Evolutionary conservation across 1,140 invertebrate species (phyloP).

Genomic region (Ceratina australensis): DNA sequence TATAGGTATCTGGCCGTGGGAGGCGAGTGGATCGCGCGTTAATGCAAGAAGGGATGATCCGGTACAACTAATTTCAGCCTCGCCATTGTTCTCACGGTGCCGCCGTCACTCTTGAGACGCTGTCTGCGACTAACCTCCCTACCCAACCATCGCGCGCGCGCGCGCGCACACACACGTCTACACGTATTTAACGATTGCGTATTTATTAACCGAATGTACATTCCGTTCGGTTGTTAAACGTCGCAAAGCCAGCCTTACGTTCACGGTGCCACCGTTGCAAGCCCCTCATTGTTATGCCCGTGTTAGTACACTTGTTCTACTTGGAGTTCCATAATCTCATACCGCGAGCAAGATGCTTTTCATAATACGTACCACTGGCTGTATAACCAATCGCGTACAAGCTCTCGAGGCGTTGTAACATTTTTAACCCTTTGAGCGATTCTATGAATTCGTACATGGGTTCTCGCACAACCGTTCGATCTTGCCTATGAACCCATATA

Average conservation of each 20-base stretch:
- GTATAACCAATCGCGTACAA: too few relatives aligned
- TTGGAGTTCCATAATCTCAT: neutral
- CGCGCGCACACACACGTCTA: neutral
- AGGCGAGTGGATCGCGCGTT: constrained; percentile 49
- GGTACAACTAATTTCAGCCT: constrained; percentile 52
- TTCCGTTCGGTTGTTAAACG: constrained; percentile 31
- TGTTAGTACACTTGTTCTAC: neutral
- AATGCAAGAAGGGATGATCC: constrained; percentile 49
- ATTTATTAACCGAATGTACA: constrained; percentile 34
- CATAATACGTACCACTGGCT: neutral
- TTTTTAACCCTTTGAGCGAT: too few relatives aligned
- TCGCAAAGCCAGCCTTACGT: neutral
- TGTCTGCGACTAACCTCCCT: constrained; percentile 7
- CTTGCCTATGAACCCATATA: too few relatives aligned
- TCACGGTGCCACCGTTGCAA: neutral
- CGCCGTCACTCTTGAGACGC: constrained; percentile 34
- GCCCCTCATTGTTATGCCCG: neutral
- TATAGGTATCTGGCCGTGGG: too few relatives aligned
- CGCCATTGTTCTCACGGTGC: constrained; percentile 49
- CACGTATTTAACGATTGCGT: constrained; percentile 19
- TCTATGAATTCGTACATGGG: too few relatives aligned
- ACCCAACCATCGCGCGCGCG: neutral
- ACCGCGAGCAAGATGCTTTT: neutral
- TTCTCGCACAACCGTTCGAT: too few relatives aligned
- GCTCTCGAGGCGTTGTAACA: too few relatives aligned